Conservation (phyloP, 2,797 vertebrate species). For the Atherinosoma microstoma region DNA sequence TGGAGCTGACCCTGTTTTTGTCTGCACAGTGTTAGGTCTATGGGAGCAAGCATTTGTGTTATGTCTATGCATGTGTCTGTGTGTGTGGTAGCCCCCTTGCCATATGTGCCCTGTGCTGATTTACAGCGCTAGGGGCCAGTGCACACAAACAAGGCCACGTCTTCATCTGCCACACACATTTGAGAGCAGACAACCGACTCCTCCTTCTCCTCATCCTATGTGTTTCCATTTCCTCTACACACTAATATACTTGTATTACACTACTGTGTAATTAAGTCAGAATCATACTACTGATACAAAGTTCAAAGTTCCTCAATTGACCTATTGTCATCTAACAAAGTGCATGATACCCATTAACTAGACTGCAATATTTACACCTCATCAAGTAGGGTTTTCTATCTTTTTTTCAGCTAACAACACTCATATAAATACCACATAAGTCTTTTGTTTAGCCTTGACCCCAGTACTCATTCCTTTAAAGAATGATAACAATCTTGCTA, state of each 20-base stretch:
- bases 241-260: constrained; percentile 21
- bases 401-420: constrained; percentile 47
- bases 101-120: constrained; percentile 77
- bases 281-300: constrained; percentile 47
- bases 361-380: constrained; percentile 26
- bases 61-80: constrained; percentile 44
- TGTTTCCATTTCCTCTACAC: constrained; percentile 11
- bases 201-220: constrained; percentile 7
- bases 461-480: background rate
- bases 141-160: constrained; percentile 74
- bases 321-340: constrained; percentile 18
- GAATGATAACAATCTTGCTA: constrained; percentile 23
- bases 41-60: constrained; percentile 55
- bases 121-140: constrained; percentile 75
- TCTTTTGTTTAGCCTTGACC: constrained; percentile 40
- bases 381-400: constrained; percentile 44
- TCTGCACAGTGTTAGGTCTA: constrained; percentile 54
- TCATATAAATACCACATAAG: constrained; percentile 32
- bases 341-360: constrained; percentile 24
- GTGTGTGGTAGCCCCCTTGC: constrained; percentile 51
- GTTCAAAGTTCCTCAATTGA: constrained; percentile 51
- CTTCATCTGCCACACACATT: constrained; percentile 79
- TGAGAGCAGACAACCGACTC: constrained; percentile 47
- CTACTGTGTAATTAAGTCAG: constrained; percentile 1
- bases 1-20: constrained; percentile 48